Evolutionary conservation across 2,113 vertebrate species (phyloP).

Genomic region (Hiodon tergisus): DNA sequence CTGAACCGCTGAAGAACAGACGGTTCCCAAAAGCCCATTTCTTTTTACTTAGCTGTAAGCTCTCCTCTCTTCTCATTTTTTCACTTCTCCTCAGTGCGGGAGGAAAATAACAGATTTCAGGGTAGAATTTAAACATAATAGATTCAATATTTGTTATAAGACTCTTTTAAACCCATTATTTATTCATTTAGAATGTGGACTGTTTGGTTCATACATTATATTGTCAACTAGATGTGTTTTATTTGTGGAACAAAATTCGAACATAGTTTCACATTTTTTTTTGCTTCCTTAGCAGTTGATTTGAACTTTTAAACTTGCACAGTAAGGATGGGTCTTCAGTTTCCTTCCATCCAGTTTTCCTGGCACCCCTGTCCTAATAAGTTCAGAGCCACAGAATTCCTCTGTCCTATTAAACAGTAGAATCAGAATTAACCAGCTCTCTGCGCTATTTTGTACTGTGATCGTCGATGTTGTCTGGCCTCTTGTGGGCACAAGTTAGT

Average conservation of each 20-base stretch:
- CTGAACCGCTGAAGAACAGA: background rate
- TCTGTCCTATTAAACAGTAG: too few species aligned
- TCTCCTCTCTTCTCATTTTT: slow-evolving; percentile 11
- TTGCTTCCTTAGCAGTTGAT: background rate
- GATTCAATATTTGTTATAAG: slow-evolving; percentile 5
- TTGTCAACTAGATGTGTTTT: background rate
- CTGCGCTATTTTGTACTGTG: too few species aligned
- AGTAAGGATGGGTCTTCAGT: too few species aligned
- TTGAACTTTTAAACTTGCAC: too few species aligned
- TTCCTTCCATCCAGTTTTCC: too few species aligned
- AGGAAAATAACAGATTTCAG: slow-evolving; percentile 12
- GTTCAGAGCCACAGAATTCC: too few species aligned
- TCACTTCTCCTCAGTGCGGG: slow-evolving; percentile 6
- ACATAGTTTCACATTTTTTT: background rate
- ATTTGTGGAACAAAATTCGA: background rate
- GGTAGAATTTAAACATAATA: slow-evolving; percentile 8
- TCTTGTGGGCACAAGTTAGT: too few species aligned
- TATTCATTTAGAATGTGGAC: slow-evolving; percentile 2
- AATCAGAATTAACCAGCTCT: too few species aligned
- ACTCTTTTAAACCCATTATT: slow-evolving; percentile 13
- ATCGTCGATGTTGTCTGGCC: too few species aligned
- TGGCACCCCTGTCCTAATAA: too few species aligned
- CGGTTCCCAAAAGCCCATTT: slow-evolving; percentile 1
- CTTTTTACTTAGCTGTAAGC: background rate
- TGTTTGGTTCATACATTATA: slow-evolving; percentile 11